Base-by-base conservation (phyloP, 2,888 invertebrate species). In the Hypselothyrea guttata region DNA sequence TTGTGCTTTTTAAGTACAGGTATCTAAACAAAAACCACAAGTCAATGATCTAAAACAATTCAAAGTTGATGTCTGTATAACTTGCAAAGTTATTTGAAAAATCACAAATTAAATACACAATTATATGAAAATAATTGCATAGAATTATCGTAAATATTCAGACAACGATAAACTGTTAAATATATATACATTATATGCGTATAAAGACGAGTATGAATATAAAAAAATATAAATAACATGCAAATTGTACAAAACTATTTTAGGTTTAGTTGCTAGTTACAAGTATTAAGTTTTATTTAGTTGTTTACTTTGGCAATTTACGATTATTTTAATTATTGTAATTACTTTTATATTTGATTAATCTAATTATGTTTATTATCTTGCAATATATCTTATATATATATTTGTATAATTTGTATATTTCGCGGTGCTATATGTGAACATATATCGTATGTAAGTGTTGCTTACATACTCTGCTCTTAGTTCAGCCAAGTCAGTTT, bases 361-460 rank as follows among this genome's bases (percentile, higher is more conserved):
- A 18, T 12, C 16, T 31, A 9, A 13, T 54, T 44, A 13, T 7
- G 9, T 11, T 30, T 28, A 34, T 33, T 33, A 37, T 46, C 31
- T 15, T 48, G 38, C 15, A 48, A 31, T 41, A 22, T 30, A 8
- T 30, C n/a, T 2, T 2, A 30, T 30, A 16, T 58, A 46, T 41
- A 51, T 53, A 51, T 28, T 38, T 38, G 70, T 62, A 59, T 84
- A 51, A 66, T 73, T 78, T 84, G 75, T 78, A 84, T 56, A 83
- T 78, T 83, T 78, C 86, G 78, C 81, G 81, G 81, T 81, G 81
- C 86, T 81, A 81, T 81, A 86, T 85, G 61, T 64, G 66, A 59
- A 77, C 55, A 69, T 64, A 38, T 13, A 40, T 22, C n/a, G n/a
- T 35, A 45, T 75, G 71, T 74, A 74, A 74, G 60, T 60, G 64